Percentiles rank a stretch among this genome's conserved stretches.
Conservation (phyloP, 1,140 invertebrate species). For the Lineus longissimus region DNA sequence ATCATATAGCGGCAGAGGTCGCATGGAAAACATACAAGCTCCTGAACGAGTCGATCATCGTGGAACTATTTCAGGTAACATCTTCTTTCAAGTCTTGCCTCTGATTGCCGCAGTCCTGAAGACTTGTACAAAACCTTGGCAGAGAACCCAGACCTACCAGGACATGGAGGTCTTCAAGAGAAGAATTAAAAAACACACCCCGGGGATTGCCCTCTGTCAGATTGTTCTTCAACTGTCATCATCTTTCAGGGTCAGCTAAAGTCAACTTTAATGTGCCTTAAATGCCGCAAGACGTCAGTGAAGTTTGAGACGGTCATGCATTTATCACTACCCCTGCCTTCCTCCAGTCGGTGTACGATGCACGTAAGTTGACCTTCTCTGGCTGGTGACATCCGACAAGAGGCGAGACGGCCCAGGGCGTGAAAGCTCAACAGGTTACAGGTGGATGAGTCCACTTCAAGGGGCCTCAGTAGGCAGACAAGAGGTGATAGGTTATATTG, state of each 20-base stretch:
- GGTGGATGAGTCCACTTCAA: too few species aligned
- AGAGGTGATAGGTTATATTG: too few species aligned
- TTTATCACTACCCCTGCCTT: conserved; percentile 78
- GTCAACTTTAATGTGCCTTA: conserved; percentile 74
- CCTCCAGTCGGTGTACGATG: conserved; percentile 66
- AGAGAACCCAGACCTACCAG: neutral
- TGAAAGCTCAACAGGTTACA: too few species aligned
- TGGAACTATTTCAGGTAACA: conserved; percentile 71
- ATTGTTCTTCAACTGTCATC: too few species aligned
- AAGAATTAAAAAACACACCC: too few species aligned
- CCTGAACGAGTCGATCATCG: conserved; percentile 72
- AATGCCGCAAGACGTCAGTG: conserved; percentile 71
- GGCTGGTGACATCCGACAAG: too few species aligned
- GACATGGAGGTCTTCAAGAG: neutral
- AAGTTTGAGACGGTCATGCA: conserved; percentile 89
- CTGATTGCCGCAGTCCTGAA: too few species aligned
- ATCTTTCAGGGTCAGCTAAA: conserved; percentile 69
- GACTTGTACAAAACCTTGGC: neutral
- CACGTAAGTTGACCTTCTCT: conserved; percentile 64
- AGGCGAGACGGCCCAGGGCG: too few species aligned
- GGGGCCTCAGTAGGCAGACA: too few species aligned
- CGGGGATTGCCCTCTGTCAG: too few species aligned
- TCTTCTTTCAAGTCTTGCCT: neutral
- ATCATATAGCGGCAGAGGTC: conserved; percentile 39
- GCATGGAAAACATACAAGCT: conserved; percentile 46